Conservation (phyloP, 2,888 invertebrate genomes). For the Chrysodeixis includens region DNA sequence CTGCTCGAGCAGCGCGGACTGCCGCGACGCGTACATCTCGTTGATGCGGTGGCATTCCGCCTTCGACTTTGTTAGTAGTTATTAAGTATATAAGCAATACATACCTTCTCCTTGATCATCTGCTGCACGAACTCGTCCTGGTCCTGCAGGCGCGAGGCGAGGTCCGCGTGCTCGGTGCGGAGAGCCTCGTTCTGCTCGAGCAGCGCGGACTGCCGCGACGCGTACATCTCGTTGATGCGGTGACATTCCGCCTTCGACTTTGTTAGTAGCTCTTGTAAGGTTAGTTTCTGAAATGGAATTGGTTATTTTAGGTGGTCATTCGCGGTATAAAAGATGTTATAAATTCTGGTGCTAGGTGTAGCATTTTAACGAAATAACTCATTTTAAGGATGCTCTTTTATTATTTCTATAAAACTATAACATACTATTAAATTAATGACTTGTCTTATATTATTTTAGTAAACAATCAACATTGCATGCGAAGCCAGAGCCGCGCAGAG, state of each 20-base stretch:
- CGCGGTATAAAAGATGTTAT: too few species aligned
- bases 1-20: conserved; percentile 75
- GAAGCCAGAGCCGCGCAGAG: too few species aligned
- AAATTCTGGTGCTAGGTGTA: too few species aligned
- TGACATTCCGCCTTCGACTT: conserved; percentile 84
- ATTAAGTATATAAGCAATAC: too few species aligned
- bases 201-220: conserved; percentile 75
- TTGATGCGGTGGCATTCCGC: conserved; percentile 85
- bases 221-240: conserved; percentile 86
- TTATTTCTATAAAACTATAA: too few species aligned
- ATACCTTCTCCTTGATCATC: conserved; percentile 79
- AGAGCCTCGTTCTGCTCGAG: conserved; percentile 78
- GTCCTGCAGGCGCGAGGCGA: conserved; percentile 72
- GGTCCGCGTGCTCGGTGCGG: conserved; percentile 72
- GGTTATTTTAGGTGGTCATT: too few species aligned
- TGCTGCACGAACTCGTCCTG: conserved; percentile 79
- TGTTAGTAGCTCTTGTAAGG: conserved; percentile 76
- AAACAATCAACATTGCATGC: too few species aligned
- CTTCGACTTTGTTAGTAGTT: conserved; percentile 78
- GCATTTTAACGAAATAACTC: too few species aligned
- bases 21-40: conserved; percentile 83
- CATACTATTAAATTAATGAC: too few species aligned
- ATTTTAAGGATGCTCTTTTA: too few species aligned
- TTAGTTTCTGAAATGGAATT: conserved; percentile 70
- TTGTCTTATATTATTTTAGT: too few species aligned